Conservation (phyloP, 2,888 invertebrate genomes). For the Drosophila prostipennis region DNA sequence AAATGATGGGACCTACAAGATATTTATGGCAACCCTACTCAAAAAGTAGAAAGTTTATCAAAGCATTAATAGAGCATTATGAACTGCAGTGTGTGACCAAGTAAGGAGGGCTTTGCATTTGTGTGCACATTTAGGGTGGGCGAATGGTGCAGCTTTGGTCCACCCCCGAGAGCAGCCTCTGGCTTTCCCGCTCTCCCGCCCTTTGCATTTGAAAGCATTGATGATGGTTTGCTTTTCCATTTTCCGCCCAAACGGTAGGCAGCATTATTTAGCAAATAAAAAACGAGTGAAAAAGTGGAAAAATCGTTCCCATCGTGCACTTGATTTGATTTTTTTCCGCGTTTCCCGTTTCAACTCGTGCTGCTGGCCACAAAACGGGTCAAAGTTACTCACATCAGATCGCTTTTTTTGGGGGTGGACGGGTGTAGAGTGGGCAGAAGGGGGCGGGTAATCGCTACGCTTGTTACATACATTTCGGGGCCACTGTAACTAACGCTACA, state of each 20-base stretch:
- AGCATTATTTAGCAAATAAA: constrained; percentile 50
- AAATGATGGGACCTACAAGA: not conserved
- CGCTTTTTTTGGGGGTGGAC: constrained; percentile 2
- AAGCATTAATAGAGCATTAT: constrained; percentile 8
- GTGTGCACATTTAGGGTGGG: constrained; percentile 3
- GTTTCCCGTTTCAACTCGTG: constrained; percentile 22
- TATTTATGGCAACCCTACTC: not conserved
- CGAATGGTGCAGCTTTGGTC: constrained; percentile 16
- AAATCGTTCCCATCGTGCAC: constrained; percentile 12
- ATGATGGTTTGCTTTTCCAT: constrained; percentile 68
- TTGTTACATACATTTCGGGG: constrained; percentile 38
- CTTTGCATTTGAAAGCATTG: constrained; percentile 61
- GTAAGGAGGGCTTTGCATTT: constrained; percentile 26
- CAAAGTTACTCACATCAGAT: constrained; percentile 64
- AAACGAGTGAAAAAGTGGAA: constrained; percentile 14
- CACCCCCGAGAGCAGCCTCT: constrained; percentile 17
- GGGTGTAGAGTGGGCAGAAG: not conserved
- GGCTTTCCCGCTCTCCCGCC: not conserved
- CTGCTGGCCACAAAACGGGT: constrained; percentile 65
- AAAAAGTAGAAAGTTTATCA: too few species aligned
- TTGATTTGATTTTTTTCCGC: constrained; percentile 41
- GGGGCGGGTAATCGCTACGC: constrained; percentile 35
- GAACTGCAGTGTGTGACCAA: constrained; percentile 10
- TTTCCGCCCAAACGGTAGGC: constrained; percentile 49
- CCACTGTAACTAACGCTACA: constrained; percentile 73